phyloP scores from a whole-genome alignment of 64 coral and sea anemone species.

The Trachythela sp. region DNA sequence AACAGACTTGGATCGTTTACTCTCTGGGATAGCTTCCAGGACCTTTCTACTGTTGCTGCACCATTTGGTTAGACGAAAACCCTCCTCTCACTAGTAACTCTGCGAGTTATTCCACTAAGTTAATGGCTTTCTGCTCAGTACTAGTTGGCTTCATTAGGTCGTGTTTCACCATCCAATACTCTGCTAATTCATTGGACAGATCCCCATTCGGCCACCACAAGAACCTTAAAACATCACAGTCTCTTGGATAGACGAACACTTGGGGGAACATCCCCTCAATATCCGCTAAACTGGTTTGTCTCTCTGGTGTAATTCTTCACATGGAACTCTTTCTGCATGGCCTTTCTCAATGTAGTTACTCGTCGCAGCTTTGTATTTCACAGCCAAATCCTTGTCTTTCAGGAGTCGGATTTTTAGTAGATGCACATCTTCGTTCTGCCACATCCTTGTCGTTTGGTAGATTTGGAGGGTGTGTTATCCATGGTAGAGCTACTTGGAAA shows the following conservation, averaged over 20 bases:
- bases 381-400: neutral
- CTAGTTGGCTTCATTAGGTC: conserved; percentile 18
- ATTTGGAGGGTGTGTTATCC: conserved; percentile 35
- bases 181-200: conserved; percentile 15
- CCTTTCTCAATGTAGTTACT: conserved; percentile 42
- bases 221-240: conserved; percentile 40
- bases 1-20: conserved; percentile 41
- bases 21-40: conserved; percentile 27
- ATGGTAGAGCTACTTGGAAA: conserved; percentile 24
- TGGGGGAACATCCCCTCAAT: conserved; percentile 56
- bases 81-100: conserved; percentile 5
- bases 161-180: conserved; percentile 43
- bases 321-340: conserved; percentile 45
- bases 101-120: neutral
- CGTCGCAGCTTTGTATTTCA: conserved; percentile 37
- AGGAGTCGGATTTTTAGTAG: conserved; percentile 48
- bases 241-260: conserved; percentile 39
- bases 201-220: conserved; percentile 50
- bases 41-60: conserved; percentile 29
- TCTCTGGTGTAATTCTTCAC: conserved; percentile 4
- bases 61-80: conserved; percentile 52
- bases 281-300: neutral
- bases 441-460: conserved; percentile 49
- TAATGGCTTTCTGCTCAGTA: conserved; percentile 9
- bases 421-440: conserved; percentile 36